Percentiles rank a stretch among this genome's conserved stretches.
Conservation (phyloP, 2,888 invertebrate species). For the Drosophila conformis region DNA sequence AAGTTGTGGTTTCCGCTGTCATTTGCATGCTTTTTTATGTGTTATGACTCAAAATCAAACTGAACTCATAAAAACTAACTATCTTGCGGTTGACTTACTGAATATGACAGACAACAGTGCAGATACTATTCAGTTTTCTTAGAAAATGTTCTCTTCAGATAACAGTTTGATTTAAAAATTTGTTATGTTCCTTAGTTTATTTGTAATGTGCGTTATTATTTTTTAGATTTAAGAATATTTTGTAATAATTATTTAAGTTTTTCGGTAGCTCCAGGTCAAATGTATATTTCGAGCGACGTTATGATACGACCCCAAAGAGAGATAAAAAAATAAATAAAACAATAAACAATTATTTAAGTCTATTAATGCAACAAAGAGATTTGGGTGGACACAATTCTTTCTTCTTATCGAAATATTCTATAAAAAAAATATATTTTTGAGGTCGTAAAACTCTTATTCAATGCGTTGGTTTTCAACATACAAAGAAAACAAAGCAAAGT, state of each 20-base stretch:
- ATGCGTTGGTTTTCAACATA: neutral
- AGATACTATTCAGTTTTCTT: neutral
- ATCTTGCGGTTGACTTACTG: constrained; percentile 7
- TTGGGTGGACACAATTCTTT: neutral
- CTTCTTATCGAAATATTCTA: neutral
- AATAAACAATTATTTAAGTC: neutral
- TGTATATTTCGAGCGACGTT: neutral
- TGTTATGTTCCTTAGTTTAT: rapidly evolving
- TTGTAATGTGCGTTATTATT: neutral
- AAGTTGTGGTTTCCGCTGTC: constrained; percentile 19
- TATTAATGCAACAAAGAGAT: neutral
- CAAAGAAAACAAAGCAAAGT: neutral
- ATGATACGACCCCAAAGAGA: neutral
- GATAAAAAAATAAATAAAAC: neutral
- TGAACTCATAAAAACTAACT: neutral
- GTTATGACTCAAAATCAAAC: neutral
- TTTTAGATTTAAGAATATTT: neutral
- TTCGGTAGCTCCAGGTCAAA: neutral
- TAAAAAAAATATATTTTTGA: neutral
- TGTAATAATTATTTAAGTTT: neutral
- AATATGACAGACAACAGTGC: neutral
- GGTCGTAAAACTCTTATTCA: neutral
- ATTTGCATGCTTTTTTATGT: neutral
- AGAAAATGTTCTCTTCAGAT: neutral
- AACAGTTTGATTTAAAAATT: neutral